Base-by-base conservation (phyloP, 2,888 invertebrate genomes). In the Nomada ruficornis region DNA sequence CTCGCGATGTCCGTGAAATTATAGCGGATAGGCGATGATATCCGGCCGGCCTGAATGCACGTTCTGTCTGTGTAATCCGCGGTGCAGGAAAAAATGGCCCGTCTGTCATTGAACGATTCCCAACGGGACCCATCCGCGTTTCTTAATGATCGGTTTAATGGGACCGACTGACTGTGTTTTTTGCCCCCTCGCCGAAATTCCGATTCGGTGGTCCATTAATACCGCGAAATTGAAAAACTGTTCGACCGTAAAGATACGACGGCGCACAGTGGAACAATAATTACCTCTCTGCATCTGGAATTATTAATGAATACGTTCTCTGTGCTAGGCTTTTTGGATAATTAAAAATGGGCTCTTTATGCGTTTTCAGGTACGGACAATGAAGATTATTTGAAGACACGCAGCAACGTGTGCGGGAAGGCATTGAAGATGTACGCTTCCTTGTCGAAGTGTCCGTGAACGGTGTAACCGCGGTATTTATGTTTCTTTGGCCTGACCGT, bases 381-480 rank as follows among this genome's bases (percentile, higher is more conserved):
- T 83, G 81, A 79, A 20, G 80, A 10, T 67, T 23, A n/a, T 29
- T 20, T 36, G 81, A 79, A 57, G 82, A 81, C 75, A 50, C n/a
- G 36, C 62, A 36, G 65, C 26, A 29, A 68, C 60, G 65, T 44
- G 72, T 54, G 76, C 68, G 47, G 50, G 59, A 42, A 64, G 36
- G 59, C 69, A 65, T 50, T 65, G 76, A 69, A 64, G 78, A 89
- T 88, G 88, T 88, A 88, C 80, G 62, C 75, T 88, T 86, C 77
- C 75, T 86, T 85, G 89, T 86, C 85, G 80, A 85, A 89, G 88
- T 89, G 87, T 86, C 81, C 82, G 89, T 90, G 89, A 89, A 84
- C 84, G 82, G 73, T 75, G 74, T 2, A 44, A 36, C 54, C 86
- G 83, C 75, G 36, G 82, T 73, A 76, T 78, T 83, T 83, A 88